Conservation (phyloP, 2,888 invertebrate species). For the Melanostoma mellinum region DNA sequence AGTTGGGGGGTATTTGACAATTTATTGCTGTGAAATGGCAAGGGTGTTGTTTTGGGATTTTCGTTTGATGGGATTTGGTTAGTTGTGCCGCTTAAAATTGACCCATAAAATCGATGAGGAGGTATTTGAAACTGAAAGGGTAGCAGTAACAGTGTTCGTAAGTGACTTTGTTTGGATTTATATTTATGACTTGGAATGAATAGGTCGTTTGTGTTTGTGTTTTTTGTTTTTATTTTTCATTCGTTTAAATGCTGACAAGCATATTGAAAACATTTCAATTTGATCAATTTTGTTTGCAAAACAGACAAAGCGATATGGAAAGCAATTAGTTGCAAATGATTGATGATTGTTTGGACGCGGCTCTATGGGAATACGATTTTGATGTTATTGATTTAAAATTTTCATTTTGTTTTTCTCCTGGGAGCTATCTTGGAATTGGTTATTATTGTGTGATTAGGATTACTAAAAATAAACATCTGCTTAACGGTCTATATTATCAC, state of each 20-base stretch:
- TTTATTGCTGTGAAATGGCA: conserved; percentile 51
- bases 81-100: conserved; percentile 39
- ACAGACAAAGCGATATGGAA: neutral
- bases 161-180: conserved; percentile 6
- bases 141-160: neutral
- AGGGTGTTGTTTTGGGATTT: conserved; percentile 32
- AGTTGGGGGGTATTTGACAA: conserved; percentile 3
- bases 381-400: no score
- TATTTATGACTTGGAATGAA: conserved; percentile 25
- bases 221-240: neutral
- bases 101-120: conserved; percentile 19
- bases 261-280: conserved; percentile 13
- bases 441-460: no score
- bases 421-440: no score
- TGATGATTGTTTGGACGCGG: neutral
- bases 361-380: neutral
- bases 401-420: no score
- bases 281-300: conserved; percentile 11
- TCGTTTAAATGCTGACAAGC: conserved; percentile 8
- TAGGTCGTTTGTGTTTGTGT: neutral
- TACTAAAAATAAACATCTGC: no score
- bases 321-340: conserved; percentile 29
- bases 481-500: no score
- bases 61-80: conserved; percentile 27
- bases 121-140: conserved; percentile 17